These are phyloP conservation scores for Bucorvus abyssinicus DNA, from an alignment of 2,797 vertebrate species.

Conservation along the genomic window DNA sequence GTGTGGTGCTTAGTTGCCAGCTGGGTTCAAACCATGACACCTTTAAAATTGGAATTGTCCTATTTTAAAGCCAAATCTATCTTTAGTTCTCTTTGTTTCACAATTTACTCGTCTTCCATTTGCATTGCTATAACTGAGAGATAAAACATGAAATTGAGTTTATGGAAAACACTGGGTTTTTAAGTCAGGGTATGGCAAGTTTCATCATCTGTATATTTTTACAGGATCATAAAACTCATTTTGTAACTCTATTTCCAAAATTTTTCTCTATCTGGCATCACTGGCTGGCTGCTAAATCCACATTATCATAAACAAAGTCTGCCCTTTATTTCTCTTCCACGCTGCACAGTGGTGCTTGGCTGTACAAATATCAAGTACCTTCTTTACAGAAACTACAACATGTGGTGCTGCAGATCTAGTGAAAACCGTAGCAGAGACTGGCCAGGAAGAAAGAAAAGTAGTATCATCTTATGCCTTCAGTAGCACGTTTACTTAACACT, in stretches of 20 bases:
- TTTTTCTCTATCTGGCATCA: not conserved
- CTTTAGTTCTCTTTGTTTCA: not conserved
- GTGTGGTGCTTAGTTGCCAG: too few species aligned
- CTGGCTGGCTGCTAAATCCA: not conserved
- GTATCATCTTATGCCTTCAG: not conserved
- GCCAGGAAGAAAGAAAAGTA: not conserved
- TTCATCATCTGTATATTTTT: not conserved
- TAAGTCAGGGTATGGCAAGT: not conserved
- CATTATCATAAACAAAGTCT: not conserved
- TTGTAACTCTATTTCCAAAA: not conserved
- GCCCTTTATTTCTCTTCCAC: not conserved
- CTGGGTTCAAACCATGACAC: too few species aligned
- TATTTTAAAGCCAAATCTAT: not conserved
- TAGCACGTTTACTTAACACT: not conserved
- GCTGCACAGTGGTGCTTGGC: not conserved
- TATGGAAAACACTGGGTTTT: not conserved
- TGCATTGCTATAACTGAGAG: not conserved
- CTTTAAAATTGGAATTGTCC: not conserved
- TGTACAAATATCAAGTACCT: conserved; percentile 10
- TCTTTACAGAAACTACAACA: not conserved
- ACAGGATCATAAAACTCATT: not conserved
- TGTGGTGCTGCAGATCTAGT: not conserved
- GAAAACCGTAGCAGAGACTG: not conserved
- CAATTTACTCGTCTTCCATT: not conserved
- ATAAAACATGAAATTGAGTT: not conserved